Conservation (phyloP, 2,113 vertebrate genomes). For the Mirza zaza region DNA sequence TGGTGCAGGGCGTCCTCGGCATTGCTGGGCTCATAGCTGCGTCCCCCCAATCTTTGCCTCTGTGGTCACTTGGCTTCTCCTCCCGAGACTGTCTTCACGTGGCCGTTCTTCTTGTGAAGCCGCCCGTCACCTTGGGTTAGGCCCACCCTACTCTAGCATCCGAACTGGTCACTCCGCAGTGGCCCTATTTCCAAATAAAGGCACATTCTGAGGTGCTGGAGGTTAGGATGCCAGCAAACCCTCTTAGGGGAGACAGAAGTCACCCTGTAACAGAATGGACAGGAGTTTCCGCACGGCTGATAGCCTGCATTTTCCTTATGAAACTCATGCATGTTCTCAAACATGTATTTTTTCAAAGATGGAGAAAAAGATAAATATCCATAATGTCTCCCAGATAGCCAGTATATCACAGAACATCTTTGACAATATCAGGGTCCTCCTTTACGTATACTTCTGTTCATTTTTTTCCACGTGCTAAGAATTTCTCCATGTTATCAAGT, state of each 20-base stretch:
- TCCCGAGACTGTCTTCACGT: not conserved
- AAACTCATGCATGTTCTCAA: not conserved
- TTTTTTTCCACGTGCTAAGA: not conserved
- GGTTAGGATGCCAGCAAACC: not conserved
- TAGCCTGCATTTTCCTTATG: not conserved
- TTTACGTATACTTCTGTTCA: too few species aligned
- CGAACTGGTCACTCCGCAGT: not conserved
- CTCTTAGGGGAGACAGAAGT: not conserved
- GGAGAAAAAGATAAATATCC: too few species aligned
- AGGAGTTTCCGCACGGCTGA: not conserved
- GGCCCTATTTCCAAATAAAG: not conserved
- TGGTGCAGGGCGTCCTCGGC: not conserved
- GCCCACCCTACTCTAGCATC: not conserved
- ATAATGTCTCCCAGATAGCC: not conserved
- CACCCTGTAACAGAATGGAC: not conserved
- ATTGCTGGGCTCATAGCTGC: not conserved
- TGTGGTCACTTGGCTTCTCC: not conserved
- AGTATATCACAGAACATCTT: too few species aligned
- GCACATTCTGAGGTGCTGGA: not conserved
- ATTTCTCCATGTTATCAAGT: accelerated
- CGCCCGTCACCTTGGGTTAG: not conserved
- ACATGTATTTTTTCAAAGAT: not conserved
- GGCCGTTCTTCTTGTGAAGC: not conserved
- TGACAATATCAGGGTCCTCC: too few species aligned
- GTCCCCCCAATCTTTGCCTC: too few species aligned